Base-by-base conservation (phyloP, 2,888 invertebrate species). In the Melitaea athalia region DNA sequence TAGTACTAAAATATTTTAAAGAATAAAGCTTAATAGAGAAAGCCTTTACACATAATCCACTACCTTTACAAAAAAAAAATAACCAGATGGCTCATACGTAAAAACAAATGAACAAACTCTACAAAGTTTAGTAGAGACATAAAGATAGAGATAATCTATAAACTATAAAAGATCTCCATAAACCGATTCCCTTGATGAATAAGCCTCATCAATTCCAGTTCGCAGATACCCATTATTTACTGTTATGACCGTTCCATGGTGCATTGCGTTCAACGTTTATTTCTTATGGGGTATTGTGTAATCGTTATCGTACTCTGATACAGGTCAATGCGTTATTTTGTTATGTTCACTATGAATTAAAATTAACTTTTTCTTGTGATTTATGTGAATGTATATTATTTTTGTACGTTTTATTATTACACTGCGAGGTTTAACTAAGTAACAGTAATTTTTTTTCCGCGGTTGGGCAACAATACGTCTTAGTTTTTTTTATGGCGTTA, bases 221-320 rank as follows among this genome's bases (percentile, higher is more conserved):
- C 24, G 31, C 7, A n/a, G 57, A 42, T 38, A 52, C 43, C 57
- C 38, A 55, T 47, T 67, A 70, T 70, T 70, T 70, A 70, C 63
- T 70, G 64, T 67, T 70, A 67, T 67, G 64, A 61, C 57, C 24
- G 31, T 61, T 55, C 42, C 33, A 67, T 57, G 63, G 53, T 59
- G 60, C 59, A 69, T 62, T 55, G 31, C 59, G 45, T 63, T 17
- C n/a, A 53, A 60, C 63, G 53, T 66, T 61, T 67, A 67, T 67
- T 57, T 67, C 55, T 55, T 62, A 57, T 50, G 55, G 12, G 6
- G 15, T 15, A 57, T 70, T 59, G 52, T 57, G 70, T 57, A 67
- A 64, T 64, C 55, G 31, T 59, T 59, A 61, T 66, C 17, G 53
- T 62, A 45, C 64, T 31, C 53, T 33, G n/a, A 68, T 59, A 12